A percentile compares a stretch with the other conserved stretches of the same genome.
These are phyloP conservation scores for Alces alces DNA, from an alignment of 2,113 vertebrate species.

Conservation along the genomic window DNA sequence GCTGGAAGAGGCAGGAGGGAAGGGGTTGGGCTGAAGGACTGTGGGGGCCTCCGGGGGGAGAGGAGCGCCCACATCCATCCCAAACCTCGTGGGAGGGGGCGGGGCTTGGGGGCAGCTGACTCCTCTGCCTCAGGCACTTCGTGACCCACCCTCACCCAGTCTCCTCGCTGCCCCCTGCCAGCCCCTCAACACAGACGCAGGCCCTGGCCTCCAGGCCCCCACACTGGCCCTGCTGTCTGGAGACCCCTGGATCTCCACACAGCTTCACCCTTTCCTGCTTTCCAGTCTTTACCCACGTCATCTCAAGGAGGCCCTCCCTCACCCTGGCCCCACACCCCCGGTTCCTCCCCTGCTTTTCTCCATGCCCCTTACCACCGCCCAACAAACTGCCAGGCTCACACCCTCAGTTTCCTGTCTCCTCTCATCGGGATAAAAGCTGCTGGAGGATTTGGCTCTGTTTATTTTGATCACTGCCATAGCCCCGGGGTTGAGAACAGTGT, in stretches of 20 bases:
- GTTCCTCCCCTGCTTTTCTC: background rate
- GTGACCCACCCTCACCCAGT: fast-evolving
- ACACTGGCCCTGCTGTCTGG: background rate
- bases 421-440: background rate
- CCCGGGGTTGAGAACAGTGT: background rate
- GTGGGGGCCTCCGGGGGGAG: background rate
- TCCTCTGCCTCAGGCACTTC: background rate
- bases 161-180: background rate
- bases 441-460: fast-evolving
- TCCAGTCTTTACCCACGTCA: background rate
- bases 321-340: fast-evolving
- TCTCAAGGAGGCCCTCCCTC: no score
- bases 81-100: fast-evolving
- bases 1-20: conserved; percentile 77
- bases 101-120: fast-evolving
- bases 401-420: background rate
- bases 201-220: fast-evolving
- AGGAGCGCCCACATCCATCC: background rate
- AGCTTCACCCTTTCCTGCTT: background rate
- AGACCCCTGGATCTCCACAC: fast-evolving
- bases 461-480: background rate
- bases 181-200: fast-evolving
- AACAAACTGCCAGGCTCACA: fast-evolving
- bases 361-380: fast-evolving
- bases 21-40: background rate